phyloP scores from a whole-genome alignment of 2,113 vertebrate species.

The Alexandromys fortis region DNA sequence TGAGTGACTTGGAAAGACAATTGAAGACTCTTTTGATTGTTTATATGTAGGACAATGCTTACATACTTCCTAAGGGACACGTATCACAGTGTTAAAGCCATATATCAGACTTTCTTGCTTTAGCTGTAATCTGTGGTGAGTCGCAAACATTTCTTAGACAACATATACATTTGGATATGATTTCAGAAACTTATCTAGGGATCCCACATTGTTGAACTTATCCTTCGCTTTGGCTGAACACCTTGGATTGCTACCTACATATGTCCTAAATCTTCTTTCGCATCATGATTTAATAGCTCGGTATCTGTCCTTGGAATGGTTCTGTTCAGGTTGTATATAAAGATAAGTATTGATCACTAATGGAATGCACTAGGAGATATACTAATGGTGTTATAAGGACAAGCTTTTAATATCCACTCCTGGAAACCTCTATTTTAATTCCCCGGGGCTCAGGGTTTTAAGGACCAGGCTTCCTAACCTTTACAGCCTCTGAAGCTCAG shows the following conservation, averaged over 20 bases:
- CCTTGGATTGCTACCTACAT: slow-evolving; percentile 30
- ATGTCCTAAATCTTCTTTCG: not conserved
- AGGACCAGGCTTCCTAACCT: slow-evolving; percentile 61
- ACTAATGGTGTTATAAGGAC: slow-evolving; percentile 68
- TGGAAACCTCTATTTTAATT: slow-evolving; percentile 61
- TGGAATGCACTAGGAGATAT: not conserved
- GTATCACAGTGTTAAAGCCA: not conserved
- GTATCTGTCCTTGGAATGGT: not conserved
- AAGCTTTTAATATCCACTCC: not conserved
- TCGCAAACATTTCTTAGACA: slow-evolving; percentile 16
- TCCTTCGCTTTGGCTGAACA: not conserved
- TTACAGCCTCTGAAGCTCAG: slow-evolving; percentile 74
- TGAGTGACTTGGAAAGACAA: not conserved
- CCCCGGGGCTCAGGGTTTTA: slow-evolving; percentile 39
- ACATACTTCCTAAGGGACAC: not conserved
- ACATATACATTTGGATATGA: not conserved
- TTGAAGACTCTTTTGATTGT: not conserved
- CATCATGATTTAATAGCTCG: not conserved
- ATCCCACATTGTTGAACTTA: not conserved
- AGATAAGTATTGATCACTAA: slow-evolving; percentile 49
- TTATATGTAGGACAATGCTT: not conserved
- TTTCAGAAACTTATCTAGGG: not conserved
- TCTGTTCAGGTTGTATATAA: not conserved
- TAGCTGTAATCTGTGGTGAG: not conserved
- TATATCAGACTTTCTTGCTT: not conserved